Percentiles rank a stretch among this genome's conserved stretches.
These are phyloP conservation scores for Drosophila pegasa DNA, from an alignment of 2,888 invertebrate genomes.

Conservation along the genomic window DNA sequence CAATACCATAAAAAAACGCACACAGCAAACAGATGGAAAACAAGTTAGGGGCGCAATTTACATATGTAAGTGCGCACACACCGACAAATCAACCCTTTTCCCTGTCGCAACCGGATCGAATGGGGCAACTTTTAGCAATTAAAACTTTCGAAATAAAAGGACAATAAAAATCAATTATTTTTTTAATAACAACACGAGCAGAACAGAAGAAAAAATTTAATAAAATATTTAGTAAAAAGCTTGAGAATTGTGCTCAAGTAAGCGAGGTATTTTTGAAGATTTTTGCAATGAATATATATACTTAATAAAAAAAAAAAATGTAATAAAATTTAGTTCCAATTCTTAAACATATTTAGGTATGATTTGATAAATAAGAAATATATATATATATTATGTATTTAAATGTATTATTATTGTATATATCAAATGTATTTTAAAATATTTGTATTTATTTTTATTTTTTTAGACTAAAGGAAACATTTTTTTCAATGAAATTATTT, in stretches of 20 bases:
- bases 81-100: constrained; percentile 44
- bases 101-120: constrained; percentile 25
- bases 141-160: constrained; percentile 67
- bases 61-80: constrained; percentile 14
- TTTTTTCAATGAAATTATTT: too few relatives aligned
- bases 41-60: constrained; percentile 27
- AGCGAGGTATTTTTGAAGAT: neutral
- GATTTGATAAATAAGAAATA: too few relatives aligned
- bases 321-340: too few relatives aligned
- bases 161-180: constrained; percentile 81
- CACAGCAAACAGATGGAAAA: constrained; percentile 2
- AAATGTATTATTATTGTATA: too few relatives aligned
- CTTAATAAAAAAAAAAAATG: too few relatives aligned
- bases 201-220: neutral
- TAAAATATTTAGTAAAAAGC: neutral
- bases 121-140: constrained; percentile 63
- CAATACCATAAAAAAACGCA: constrained; percentile 23
- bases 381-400: too few relatives aligned
- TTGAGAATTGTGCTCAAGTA: neutral
- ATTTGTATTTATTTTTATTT: too few relatives aligned
- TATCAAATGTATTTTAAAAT: too few relatives aligned
- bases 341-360: too few relatives aligned
- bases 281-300: neutral
- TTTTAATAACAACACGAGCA: constrained; percentile 56
- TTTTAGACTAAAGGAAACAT: too few relatives aligned